Conservation (phyloP, 2,888 invertebrate species). For the Rhingia rostrata region DNA sequence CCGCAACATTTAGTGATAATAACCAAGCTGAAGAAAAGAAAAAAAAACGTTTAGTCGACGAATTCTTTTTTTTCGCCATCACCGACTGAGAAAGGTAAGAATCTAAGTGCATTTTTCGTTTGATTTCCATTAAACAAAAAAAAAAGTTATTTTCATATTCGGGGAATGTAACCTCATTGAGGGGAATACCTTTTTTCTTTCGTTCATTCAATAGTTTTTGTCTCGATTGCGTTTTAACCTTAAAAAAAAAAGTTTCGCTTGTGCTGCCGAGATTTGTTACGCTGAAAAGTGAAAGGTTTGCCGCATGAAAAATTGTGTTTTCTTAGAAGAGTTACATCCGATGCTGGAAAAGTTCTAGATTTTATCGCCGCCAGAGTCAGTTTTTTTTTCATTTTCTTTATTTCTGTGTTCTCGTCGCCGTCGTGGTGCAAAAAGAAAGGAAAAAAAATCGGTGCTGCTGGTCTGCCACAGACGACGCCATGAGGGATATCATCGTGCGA, state of each 20-base stretch:
- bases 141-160: slow-evolving; percentile 36
- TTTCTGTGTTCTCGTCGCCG: slow-evolving; percentile 6
- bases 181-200: slow-evolving; percentile 24
- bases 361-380: slow-evolving; percentile 8
- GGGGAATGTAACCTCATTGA: slow-evolving; percentile 50
- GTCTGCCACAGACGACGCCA: slow-evolving; percentile 50
- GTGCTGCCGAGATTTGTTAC: slow-evolving; percentile 24
- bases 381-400: slow-evolving; percentile 26
- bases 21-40: slow-evolving; percentile 67
- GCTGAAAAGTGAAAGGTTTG: slow-evolving; percentile 55
- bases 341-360: slow-evolving; percentile 43
- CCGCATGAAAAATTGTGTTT: slow-evolving; percentile 49
- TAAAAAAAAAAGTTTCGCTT: slow-evolving; percentile 24
- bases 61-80: slow-evolving; percentile 70
- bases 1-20: slow-evolving; percentile 76
- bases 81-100: slow-evolving; percentile 74
- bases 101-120: slow-evolving; percentile 14
- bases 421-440: slow-evolving; percentile 16
- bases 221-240: slow-evolving; percentile 53
- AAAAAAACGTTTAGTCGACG: slow-evolving; percentile 69
- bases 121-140: slow-evolving; percentile 19
- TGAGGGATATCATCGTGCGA: slow-evolving; percentile 25
- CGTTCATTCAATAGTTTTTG: slow-evolving; percentile 15
- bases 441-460: slow-evolving; percentile 20
- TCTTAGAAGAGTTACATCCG: slow-evolving; percentile 18